Percentiles rank a stretch among this genome's conserved stretches.
Evolutionary conservation across 1,140 invertebrate genomes (phyloP).

Genomic region (Protaetia brevitarsis): DNA sequence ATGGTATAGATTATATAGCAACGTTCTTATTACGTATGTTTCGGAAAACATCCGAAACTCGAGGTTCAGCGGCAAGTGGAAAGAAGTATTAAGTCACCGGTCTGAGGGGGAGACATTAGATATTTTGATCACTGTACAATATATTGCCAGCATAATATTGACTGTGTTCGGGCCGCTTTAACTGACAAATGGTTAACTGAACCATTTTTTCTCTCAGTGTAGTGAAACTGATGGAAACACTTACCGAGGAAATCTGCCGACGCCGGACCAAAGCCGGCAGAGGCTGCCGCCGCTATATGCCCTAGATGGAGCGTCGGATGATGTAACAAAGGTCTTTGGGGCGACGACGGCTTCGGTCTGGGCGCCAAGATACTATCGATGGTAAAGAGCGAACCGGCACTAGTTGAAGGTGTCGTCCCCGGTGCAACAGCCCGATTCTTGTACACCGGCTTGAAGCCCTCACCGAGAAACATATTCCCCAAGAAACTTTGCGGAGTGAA

Average conservation of each 20-base stretch:
- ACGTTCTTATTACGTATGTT: no score
- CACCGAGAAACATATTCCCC: slow-evolving; percentile 39
- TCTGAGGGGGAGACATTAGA: no score
- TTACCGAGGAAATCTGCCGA: slow-evolving; percentile 74
- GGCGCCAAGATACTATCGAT: slow-evolving; percentile 78
- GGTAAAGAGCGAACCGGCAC: slow-evolving; percentile 67
- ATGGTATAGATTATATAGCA: no score
- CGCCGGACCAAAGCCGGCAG: slow-evolving; percentile 58
- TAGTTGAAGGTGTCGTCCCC: slow-evolving; percentile 45
- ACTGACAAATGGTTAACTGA: no score
- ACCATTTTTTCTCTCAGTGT: no score
- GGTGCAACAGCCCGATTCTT: slow-evolving; percentile 14
- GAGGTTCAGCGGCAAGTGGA: no score
- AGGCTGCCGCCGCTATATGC: slow-evolving; percentile 56
- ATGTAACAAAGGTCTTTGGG: slow-evolving; percentile 51
- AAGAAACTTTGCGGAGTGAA: slow-evolving; percentile 39
- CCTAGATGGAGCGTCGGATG: slow-evolving; percentile 54
- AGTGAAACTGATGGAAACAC: no score
- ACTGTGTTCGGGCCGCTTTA: no score
- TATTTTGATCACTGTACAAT: no score
- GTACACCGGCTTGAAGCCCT: slow-evolving; percentile 44
- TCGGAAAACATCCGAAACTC: no score
- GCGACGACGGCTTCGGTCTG: slow-evolving; percentile 49
- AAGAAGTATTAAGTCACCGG: no score
- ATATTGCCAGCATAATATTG: no score